Evolutionary conservation across 2,797 vertebrate genomes (phyloP), one percentile per base, ranked within the genome.

Genomic region (Hyperoplus immaculatus): DNA sequence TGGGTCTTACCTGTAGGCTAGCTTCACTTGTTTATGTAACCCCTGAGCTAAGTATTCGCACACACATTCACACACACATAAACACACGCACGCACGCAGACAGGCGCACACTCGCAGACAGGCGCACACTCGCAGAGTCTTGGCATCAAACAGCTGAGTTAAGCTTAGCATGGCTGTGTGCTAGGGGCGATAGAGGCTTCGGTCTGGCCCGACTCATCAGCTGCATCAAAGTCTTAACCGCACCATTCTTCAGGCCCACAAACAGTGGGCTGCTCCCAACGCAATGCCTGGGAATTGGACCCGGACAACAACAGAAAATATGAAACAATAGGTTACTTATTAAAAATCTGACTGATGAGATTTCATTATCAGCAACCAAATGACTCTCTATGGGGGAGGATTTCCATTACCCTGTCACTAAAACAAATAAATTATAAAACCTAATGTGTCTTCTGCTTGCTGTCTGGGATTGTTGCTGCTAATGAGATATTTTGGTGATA

Each of bases 1-100:
- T 92, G 89, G 89, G 88, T 84, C 87, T 91, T 91, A 94, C 91
- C 92, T 94, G 91, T 89, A 91, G 92, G 91, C 89, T 91, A 88
- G 85, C 85, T 91, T 86, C 83, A 92, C 87, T 90, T 92, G 92
- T 94, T 93, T 92, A 90, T 84, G 86, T 91, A 90, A 93, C 91
- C 90, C 86, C 84, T 86, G 80, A 90, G 91, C 82, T 84, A 77
- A 82, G 82, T 86, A 88, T 83, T 85, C 84, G 72, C 82, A 83
- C 83, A 72, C 74, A 55, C 60, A 61, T 46, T 65, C n/a, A 62
- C 70, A 51, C 42, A 61, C 49, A 58, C 49, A 74, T 45, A 59
- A 60, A 75, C 57, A 64, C 62, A 55, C 71, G 62, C 59, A 67
- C 50, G 60, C 43, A 62, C 69, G 54, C 49, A 54, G 18, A 51